phyloP scores from a whole-genome alignment of 2,113 vertebrate genomes.

The Bothrops jararaca region DNA sequence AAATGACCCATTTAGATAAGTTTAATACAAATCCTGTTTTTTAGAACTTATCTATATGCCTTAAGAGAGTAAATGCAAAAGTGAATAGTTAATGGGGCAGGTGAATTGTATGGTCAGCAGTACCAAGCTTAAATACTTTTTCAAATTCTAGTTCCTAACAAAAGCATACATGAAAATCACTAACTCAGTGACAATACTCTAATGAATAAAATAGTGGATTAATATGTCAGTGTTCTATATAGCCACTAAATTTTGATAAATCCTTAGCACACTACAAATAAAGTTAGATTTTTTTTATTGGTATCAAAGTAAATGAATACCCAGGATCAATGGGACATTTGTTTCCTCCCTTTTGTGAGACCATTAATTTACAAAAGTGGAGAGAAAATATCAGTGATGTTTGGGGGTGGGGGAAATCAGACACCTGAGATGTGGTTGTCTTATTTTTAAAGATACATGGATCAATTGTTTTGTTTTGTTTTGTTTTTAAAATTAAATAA shows the following conservation, averaged over 20 bases:
- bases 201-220: slow-evolving; percentile 53
- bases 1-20: slow-evolving; percentile 42
- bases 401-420: neutral
- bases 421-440: neutral
- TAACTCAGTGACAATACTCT: slow-evolving; percentile 55
- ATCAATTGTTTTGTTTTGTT: neutral
- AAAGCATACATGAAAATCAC: slow-evolving; percentile 51
- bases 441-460: neutral
- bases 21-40: slow-evolving; percentile 49
- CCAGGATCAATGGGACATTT: neutral
- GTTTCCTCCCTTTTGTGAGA: neutral
- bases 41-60: slow-evolving; percentile 46
- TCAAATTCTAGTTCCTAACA: slow-evolving; percentile 42
- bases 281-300: neutral
- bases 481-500: neutral
- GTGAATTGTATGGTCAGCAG: slow-evolving; percentile 49
- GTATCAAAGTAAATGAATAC: neutral
- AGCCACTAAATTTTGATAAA: slow-evolving; percentile 39
- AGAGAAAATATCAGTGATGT: neutral
- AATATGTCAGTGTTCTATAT: slow-evolving; percentile 58
- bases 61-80: slow-evolving; percentile 44
- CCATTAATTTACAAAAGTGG: neutral
- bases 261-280: slow-evolving; percentile 30
- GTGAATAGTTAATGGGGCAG: slow-evolving; percentile 47
- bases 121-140: slow-evolving; percentile 37